Evolutionary conservation across 2,888 invertebrate species (phyloP).

Genomic region (Aphelenchoides bicaudatus): DNA sequence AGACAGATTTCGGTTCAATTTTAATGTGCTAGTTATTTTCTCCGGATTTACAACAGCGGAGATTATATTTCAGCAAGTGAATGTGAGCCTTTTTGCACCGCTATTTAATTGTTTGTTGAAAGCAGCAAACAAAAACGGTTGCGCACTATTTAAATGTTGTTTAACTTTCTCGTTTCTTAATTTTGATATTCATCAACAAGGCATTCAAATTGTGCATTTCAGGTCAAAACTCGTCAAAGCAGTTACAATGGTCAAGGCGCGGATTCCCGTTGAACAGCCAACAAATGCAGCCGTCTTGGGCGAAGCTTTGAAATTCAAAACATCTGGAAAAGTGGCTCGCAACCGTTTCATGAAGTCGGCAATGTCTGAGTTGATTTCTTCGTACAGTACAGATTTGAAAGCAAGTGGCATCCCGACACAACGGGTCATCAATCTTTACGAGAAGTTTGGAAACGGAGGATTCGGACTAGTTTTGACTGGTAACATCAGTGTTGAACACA

Average conservation of each 20-base stretch:
- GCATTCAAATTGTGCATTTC: no score
- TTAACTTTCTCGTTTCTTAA: no score
- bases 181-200: no score
- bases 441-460: conserved; percentile 39
- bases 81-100: no score
- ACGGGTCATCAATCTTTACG: conserved; percentile 35
- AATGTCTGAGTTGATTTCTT: conserved; percentile 33
- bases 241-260: conserved; percentile 22
- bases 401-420: conserved; percentile 41
- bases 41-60: no score
- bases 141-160: no score
- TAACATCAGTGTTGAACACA: conserved; percentile 21
- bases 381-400: conserved; percentile 27
- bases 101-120: no score
- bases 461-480: conserved; percentile 36
- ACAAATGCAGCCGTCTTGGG: conserved; percentile 31
- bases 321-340: conserved; percentile 31
- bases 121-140: no score
- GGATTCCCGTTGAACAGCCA: conserved; percentile 15
- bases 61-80: no score
- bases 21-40: no score
- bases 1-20: no score
- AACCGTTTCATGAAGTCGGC: conserved; percentile 38
- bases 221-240: no score
- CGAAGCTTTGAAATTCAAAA: conserved; percentile 32